Percentiles rank a stretch among this genome's conserved stretches.
These are phyloP conservation scores for Gavialis gangeticus DNA, from an alignment of 2,113 vertebrate genomes.

Conservation along the genomic window DNA sequence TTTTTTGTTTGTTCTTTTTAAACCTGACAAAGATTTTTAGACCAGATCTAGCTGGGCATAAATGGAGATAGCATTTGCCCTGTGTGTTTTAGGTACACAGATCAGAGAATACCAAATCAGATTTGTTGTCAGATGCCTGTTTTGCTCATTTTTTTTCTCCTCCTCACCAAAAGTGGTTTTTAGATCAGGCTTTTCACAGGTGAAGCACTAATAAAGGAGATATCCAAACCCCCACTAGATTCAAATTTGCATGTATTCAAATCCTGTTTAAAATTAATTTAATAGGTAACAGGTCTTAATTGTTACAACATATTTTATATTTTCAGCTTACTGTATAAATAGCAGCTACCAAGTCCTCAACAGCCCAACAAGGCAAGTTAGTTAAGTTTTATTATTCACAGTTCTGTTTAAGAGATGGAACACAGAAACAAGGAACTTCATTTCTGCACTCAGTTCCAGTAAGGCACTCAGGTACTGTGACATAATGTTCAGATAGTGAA, in stretches of 20 bases:
- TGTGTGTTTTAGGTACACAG: background rate
- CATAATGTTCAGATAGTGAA: background rate
- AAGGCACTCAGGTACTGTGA: background rate
- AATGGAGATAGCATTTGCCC: background rate
- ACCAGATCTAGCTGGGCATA: background rate
- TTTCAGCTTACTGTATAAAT: background rate
- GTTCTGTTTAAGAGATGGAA: background rate
- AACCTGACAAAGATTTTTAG: background rate
- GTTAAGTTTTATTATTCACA: background rate
- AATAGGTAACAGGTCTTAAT: conserved; percentile 3
- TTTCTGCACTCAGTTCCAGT: background rate
- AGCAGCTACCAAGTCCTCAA: conserved; percentile 8
- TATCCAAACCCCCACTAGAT: background rate
- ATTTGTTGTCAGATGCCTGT: background rate
- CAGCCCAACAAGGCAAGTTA: background rate
- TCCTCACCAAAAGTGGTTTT: conserved; percentile 12
- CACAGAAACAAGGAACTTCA: background rate
- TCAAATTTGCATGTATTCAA: conserved; percentile 21
- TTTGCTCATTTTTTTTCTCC: background rate
- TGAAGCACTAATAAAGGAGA: conserved; percentile 6
- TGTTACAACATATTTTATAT: conserved; percentile 1
- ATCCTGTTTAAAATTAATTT: background rate
- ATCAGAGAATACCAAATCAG: background rate
- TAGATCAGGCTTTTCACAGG: background rate
- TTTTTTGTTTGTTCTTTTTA: background rate